Evolutionary conservation across 23 tunicate genomes (phyloP).

Genomic region (Ciona savignyi): DNA sequence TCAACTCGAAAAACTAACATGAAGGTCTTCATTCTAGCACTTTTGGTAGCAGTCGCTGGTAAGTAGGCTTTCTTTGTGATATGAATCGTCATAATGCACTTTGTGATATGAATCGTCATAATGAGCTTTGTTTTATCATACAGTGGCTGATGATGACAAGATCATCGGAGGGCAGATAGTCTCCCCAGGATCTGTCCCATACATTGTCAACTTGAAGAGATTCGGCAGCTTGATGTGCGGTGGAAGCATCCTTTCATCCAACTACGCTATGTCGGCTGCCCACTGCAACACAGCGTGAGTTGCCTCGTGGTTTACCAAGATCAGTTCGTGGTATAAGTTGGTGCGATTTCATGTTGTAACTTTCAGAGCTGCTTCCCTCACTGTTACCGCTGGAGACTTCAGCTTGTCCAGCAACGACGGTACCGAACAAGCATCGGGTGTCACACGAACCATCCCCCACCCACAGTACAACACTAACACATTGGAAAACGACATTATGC

Average conservation of each 20-base stretch:
- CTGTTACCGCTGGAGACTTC: conserved; percentile 57
- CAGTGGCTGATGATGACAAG: conserved; percentile 48
- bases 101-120: not conserved
- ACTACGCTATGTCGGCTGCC: conserved; percentile 61
- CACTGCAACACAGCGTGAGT: conserved; percentile 47
- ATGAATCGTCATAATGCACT: not conserved
- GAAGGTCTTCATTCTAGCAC: conserved; percentile 59
- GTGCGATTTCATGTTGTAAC: not conserved
- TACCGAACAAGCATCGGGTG: conserved; percentile 51
- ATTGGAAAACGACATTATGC: conserved; percentile 66
- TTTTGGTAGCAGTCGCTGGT: conserved; percentile 32
- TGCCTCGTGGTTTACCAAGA: not conserved
- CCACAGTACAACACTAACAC: conserved; percentile 54
- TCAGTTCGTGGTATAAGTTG: too few species aligned
- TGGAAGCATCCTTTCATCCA: conserved; percentile 43
- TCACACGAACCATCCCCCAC: conserved; percentile 48
- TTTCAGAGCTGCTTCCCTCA: conserved; percentile 21
- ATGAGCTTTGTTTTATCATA: not conserved
- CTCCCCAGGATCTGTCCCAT: conserved; percentile 25
- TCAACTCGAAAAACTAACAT: conserved; percentile 19
- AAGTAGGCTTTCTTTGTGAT: not conserved
- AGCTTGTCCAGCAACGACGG: conserved; percentile 43
- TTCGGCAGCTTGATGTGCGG: conserved; percentile 70
- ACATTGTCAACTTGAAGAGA: conserved; percentile 48
- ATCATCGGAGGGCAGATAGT: conserved; percentile 45